Evolutionary conservation across 1,140 invertebrate genomes (phyloP).

Genomic region (Danaus plexippus): DNA sequence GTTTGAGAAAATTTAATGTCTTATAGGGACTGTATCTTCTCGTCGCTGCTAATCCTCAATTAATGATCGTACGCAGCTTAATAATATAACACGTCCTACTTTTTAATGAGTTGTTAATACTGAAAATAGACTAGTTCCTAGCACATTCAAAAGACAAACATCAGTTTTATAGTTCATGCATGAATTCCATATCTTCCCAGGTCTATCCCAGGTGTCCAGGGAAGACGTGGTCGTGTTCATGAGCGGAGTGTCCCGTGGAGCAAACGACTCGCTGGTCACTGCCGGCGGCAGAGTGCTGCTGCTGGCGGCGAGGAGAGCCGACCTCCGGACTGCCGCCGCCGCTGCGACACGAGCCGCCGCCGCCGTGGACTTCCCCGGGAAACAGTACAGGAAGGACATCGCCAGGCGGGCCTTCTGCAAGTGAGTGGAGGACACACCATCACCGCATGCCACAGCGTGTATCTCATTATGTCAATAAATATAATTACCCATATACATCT

Average conservation of each 20-base stretch:
- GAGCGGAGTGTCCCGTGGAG: slow-evolving; percentile 76
- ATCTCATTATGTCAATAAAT: too few species aligned
- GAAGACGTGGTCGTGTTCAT: slow-evolving; percentile 78
- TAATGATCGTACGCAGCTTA: too few species aligned
- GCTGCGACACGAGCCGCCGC: slow-evolving; percentile 79
- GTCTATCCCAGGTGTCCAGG: slow-evolving; percentile 66
- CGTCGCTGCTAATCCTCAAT: too few species aligned
- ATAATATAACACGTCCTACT: too few species aligned
- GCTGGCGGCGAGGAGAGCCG: slow-evolving; percentile 77
- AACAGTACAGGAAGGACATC: slow-evolving; percentile 91
- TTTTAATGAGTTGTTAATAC: too few species aligned
- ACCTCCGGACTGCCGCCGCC: slow-evolving; percentile 80
- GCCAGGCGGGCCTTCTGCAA: slow-evolving; percentile 87
- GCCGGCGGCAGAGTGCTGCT: slow-evolving; percentile 94
- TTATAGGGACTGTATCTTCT: too few species aligned
- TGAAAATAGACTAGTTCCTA: too few species aligned
- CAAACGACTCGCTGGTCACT: slow-evolving; percentile 80
- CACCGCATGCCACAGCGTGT: too few species aligned
- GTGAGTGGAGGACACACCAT: slow-evolving; percentile 69
- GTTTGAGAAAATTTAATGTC: too few species aligned
- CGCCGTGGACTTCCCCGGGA: slow-evolving; percentile 86
- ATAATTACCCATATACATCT: too few species aligned
- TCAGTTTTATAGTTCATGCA: too few species aligned
- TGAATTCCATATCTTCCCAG: slow-evolving; percentile 34
- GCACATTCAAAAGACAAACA: too few species aligned